Base-by-base conservation (phyloP, 2,113 vertebrate species). In the Hymenochirus boettgeri region DNA sequence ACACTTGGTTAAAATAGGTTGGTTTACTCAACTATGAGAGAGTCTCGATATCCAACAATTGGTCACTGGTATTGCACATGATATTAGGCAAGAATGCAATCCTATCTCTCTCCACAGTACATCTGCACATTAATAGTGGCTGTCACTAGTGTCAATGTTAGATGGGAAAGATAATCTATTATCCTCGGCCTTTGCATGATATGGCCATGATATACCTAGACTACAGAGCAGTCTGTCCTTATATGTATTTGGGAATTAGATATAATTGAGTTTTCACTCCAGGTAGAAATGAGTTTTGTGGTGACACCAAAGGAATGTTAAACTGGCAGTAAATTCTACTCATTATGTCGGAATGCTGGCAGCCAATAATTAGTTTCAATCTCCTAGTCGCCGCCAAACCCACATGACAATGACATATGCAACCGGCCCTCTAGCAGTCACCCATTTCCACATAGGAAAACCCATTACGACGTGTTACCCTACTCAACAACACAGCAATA, bases 241-340 rank as follows among this genome's bases (percentile, higher is more conserved):
- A 4, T 21, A 21, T 18, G 25, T 57, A 19, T 35, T 33, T 37
- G 13, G 31, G 54, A 21, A 57, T 33, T 10, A 2, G 17, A 7
- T 57, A 13, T 29, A 57, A 37, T 33, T 23, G 29, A 35, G 29
- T 37, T 57, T 31, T 37, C 29, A 15, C 22, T 29, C 15, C 9
- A 57, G 8, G 27, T 57, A 31, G 18, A 57, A 55, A 55, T n/a
- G 17, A 55, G 25, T 17, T n/a, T 55, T 31, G 25, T 21, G 52
- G 54, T 24, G 17, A 57, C 10, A 22, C 54, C 18, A 56, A 29
- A 37, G 33, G 29, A 57, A 29, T 57, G 33, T 35, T 57, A 35
- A 29, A 35, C 54, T 22, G 54, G 54, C 11, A 35, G 54, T 57
- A 57, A 57, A 57, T 57, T 57, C 12, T 5, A 35, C 37, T 15